A percentile compares a stretch with the other conserved stretches of the same genome.
Conservation (phyloP, 2,888 invertebrate species). For the Drosophila rellima region DNA sequence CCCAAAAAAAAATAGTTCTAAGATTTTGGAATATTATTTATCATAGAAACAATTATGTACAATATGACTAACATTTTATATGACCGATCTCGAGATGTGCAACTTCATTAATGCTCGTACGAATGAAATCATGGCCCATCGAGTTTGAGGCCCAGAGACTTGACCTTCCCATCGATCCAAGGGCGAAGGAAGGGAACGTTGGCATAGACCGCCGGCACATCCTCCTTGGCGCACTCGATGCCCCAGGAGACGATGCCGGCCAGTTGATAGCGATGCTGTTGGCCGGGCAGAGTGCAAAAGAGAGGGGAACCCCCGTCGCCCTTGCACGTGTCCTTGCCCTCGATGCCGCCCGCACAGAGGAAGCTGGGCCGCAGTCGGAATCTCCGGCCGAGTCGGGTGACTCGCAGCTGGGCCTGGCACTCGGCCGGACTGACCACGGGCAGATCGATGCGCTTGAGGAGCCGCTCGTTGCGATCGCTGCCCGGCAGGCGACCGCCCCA, state of each 20-base stretch:
- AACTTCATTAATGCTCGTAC: too few relatives aligned
- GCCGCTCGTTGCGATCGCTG: slow-evolving; percentile 86
- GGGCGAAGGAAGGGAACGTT: slow-evolving; percentile 88
- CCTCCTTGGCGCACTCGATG: slow-evolving; percentile 89
- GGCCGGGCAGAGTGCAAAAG: slow-evolving; percentile 87
- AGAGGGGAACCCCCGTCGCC: slow-evolving; percentile 92
- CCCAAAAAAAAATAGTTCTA: too few relatives aligned
- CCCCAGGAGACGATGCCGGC: slow-evolving; percentile 89
- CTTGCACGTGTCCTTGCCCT: slow-evolving; percentile 86
- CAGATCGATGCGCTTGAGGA: slow-evolving; percentile 89
- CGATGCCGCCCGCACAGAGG: slow-evolving; percentile 92
- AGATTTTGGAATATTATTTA: not conserved
- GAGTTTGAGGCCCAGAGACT: slow-evolving; percentile 45
- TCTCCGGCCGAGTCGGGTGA: slow-evolving; percentile 88
- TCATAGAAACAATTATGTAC: not conserved
- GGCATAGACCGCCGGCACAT: slow-evolving; percentile 90
- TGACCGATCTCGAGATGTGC: not conserved
- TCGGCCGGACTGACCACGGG: slow-evolving; percentile 88
- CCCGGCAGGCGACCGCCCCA: slow-evolving; percentile 79
- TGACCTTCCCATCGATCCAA: slow-evolving; percentile 88
- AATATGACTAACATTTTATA: not conserved
- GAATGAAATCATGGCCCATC: not conserved
- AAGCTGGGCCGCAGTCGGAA: slow-evolving; percentile 90
- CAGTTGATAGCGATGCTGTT: slow-evolving; percentile 63
- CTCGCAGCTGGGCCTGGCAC: slow-evolving; percentile 87